Percentiles rank a stretch among this genome's conserved stretches.
phyloP scores from a whole-genome alignment of 2,113 vertebrate species.

The Aplodontia rufa region DNA sequence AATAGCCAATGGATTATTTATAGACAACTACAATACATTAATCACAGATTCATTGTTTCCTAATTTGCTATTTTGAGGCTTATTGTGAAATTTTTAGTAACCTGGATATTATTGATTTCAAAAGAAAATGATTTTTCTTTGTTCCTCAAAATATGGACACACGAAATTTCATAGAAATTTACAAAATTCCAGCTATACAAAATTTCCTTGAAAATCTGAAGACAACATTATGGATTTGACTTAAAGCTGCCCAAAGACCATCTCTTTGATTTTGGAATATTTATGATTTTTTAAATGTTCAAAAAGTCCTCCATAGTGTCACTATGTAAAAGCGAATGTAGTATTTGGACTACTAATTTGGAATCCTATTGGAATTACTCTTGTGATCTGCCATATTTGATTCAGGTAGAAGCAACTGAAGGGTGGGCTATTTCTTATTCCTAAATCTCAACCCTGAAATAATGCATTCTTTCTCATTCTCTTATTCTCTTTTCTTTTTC shows the following conservation, averaged over 20 bases:
- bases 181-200: neutral
- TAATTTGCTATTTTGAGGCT: neutral
- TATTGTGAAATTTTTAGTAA: neutral
- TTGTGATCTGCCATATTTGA: neutral
- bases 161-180: neutral
- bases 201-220: neutral
- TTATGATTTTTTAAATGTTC: neutral
- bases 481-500: neutral
- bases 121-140: neutral
- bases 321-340: neutral
- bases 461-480: neutral
- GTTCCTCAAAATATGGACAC: neutral
- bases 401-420: neutral
- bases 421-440: too few species aligned
- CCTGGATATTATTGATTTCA: neutral
- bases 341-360: neutral
- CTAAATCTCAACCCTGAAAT: neutral
- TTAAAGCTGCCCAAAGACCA: neutral
- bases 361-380: neutral
- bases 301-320: neutral
- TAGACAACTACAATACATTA: neutral
- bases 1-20: neutral
- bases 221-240: neutral
- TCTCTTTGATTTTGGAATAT: neutral
- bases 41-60: neutral